phyloP scores from a whole-genome alignment of 2,888 invertebrate species.

The Ophion obscuratus region DNA sequence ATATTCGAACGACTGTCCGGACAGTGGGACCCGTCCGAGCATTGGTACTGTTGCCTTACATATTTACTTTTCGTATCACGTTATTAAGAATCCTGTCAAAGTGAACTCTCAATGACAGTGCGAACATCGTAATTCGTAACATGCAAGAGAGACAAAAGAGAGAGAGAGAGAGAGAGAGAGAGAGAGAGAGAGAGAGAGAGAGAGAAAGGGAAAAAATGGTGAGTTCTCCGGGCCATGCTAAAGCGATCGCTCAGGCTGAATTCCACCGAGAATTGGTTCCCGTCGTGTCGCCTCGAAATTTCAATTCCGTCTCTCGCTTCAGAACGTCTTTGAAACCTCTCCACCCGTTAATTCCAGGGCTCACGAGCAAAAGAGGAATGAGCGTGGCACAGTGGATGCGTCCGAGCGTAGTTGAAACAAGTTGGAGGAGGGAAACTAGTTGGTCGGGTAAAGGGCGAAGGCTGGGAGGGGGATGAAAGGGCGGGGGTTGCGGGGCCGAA shows the following conservation, averaged over 20 bases:
- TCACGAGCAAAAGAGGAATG: constrained; percentile 64
- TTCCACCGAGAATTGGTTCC: constrained; percentile 35
- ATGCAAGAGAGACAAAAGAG: neutral
- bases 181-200: too few species aligned
- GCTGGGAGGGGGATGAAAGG: constrained; percentile 22
- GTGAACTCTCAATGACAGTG: neutral
- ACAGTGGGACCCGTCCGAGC: too few species aligned
- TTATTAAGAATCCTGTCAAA: neutral
- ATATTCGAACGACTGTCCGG: too few species aligned
- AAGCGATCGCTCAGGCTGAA: constrained; percentile 22
- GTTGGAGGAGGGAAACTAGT: constrained; percentile 40
- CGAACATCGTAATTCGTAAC: neutral
- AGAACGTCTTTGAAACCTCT: constrained; percentile 58
- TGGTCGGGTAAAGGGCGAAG: constrained; percentile 25
- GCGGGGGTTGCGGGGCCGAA: constrained; percentile 7
- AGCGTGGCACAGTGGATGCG: constrained; percentile 60
- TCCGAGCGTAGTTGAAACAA: constrained; percentile 54
- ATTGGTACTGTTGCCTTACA: neutral
- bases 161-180: too few species aligned
- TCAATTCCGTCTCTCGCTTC: constrained; percentile 57
- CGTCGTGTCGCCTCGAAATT: constrained; percentile 47
- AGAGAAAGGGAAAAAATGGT: neutral
- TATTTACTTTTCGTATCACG: neutral
- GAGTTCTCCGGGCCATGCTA: neutral
- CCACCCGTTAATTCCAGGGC: constrained; percentile 59